These are phyloP conservation scores for Salvelinus namaycush DNA, from an alignment of 2,113 vertebrate genomes.

Conservation along the genomic window DNA sequence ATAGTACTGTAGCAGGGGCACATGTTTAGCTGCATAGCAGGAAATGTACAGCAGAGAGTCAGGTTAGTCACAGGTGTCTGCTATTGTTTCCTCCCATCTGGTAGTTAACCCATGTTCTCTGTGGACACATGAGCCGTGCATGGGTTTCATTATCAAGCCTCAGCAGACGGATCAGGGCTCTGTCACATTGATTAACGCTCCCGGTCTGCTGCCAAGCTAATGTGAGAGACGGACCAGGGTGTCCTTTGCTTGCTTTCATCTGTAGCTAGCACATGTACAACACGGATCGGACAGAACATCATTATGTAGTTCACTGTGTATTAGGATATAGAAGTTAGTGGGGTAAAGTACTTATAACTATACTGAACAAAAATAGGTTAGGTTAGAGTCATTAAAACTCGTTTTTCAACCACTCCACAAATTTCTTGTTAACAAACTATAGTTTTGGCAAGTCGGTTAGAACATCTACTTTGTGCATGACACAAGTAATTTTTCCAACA, in stretches of 20 bases:
- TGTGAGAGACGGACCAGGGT: conserved; percentile 34
- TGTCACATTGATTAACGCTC: conserved; percentile 61
- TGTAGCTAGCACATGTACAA: not conserved
- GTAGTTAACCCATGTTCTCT: conserved; percentile 10
- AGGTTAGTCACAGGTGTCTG: not conserved
- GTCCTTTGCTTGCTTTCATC: conserved; percentile 36
- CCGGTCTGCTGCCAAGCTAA: conserved; percentile 41
- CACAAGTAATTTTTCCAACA: too few species aligned
- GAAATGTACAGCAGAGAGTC: not conserved
- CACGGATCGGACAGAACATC: conserved; percentile 29
- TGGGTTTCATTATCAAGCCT: conserved; percentile 45
- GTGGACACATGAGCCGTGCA: not conserved
- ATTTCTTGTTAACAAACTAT: too few species aligned
- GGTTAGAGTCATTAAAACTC: too few species aligned
- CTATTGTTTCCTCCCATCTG: not conserved
- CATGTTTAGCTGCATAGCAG: not conserved
- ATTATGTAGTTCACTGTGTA: conserved; percentile 34
- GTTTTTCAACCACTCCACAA: too few species aligned
- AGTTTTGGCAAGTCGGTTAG: too few species aligned
- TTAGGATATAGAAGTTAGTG: conserved; percentile 28
- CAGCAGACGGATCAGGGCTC: conserved; percentile 16
- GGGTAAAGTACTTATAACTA: not conserved
- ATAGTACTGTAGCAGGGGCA: conserved; percentile 15
- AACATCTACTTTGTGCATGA: too few species aligned
- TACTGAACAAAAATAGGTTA: too few species aligned